These are phyloP conservation scores for Brienomyrus longianalis DNA, from an alignment of 2,113 vertebrate genomes.

Conservation along the genomic window DNA sequence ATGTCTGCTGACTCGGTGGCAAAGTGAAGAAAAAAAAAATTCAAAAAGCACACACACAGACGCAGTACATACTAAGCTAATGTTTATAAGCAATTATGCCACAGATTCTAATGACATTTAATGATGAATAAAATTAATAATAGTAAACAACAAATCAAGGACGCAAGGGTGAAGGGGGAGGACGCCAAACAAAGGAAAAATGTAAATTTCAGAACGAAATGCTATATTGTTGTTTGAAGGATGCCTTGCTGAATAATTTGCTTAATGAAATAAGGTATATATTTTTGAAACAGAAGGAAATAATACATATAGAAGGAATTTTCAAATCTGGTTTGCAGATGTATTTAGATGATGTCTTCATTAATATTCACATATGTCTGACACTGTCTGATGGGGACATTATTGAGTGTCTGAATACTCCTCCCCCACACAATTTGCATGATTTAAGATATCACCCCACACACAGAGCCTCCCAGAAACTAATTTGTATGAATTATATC, in stretches of 20 bases:
- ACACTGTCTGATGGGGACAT: slow-evolving; percentile 19
- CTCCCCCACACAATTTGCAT: not conserved
- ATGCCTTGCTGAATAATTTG: not conserved
- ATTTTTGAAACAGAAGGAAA: not conserved
- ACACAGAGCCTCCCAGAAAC: not conserved
- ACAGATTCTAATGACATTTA: not conserved
- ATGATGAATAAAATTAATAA: not conserved
- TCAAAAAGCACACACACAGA: not conserved
- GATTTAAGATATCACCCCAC: not conserved
- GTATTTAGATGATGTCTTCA: not conserved
- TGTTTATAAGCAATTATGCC: not conserved
- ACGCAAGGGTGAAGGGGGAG: not conserved
- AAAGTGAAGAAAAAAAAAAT: not conserved
- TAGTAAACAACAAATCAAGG: not conserved
- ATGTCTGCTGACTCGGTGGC: not conserved
- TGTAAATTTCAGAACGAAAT: not conserved
- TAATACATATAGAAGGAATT: not conserved
- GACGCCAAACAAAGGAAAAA: not conserved
- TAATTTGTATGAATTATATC: not conserved
- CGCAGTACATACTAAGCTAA: not conserved
- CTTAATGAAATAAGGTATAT: not conserved
- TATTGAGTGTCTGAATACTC: not conserved
- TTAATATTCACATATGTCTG: slow-evolving; percentile 29
- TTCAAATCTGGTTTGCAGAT: not conserved
- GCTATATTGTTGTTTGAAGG: not conserved